phyloP scores from a whole-genome alignment of 2,888 invertebrate species.

The Chalcis sispes region DNA sequence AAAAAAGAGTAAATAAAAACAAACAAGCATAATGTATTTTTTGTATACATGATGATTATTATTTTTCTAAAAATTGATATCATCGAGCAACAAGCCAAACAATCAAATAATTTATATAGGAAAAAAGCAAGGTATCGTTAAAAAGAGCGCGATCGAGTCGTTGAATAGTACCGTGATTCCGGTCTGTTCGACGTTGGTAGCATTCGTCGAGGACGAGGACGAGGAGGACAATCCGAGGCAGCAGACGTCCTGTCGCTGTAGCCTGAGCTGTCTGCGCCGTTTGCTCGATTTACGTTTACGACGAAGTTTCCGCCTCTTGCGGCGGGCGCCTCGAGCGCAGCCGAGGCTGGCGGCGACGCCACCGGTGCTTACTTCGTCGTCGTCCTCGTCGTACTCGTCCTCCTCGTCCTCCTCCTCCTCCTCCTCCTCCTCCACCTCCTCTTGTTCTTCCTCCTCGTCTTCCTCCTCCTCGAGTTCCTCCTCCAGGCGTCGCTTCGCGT shows the following conservation, averaged over 20 bases:
- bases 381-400: constrained; percentile 52
- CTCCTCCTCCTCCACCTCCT: constrained; percentile 50
- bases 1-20: no score
- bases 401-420: constrained; percentile 51
- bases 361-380: constrained; percentile 23
- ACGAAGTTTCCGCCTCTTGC: constrained; percentile 63
- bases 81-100: no score
- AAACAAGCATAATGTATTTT: no score
- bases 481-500: constrained; percentile 70
- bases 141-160: background rate
- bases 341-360: constrained; percentile 63
- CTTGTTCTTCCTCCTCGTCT: constrained; percentile 43
- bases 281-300: constrained; percentile 69
- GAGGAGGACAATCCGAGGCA: constrained; percentile 57
- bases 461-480: constrained; percentile 67
- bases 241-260: constrained; percentile 67
- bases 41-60: no score
- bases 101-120: no score
- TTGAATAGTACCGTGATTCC: constrained; percentile 21
- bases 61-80: no score
- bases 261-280: constrained; percentile 48
- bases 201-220: constrained; percentile 48
- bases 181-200: background rate
- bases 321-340: constrained; percentile 72
- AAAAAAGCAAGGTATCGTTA: background rate